phyloP scores from a whole-genome alignment of 1,140 invertebrate species.

The Bombus soroeensis region DNA sequence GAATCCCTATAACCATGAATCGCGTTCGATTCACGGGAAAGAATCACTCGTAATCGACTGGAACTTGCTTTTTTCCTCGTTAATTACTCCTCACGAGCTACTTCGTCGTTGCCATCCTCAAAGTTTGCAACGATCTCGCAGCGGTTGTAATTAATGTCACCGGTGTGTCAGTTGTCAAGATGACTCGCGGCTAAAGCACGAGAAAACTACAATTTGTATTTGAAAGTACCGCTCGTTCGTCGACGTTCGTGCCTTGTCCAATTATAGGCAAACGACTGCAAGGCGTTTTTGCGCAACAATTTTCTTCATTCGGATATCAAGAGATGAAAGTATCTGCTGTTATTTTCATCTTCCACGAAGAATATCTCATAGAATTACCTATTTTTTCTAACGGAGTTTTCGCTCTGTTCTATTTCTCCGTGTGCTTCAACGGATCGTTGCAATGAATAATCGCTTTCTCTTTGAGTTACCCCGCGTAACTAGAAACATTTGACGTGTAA shows the following conservation, averaged over 20 bases:
- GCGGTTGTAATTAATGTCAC: slow-evolving; percentile 42
- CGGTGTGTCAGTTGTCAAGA: background rate
- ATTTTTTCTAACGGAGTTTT: background rate
- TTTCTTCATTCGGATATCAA: background rate
- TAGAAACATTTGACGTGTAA: background rate
- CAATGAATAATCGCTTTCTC: background rate
- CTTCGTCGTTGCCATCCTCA: background rate
- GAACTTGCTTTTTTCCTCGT: background rate
- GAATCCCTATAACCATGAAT: background rate
- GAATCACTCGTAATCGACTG: too few species aligned
- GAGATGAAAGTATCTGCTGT: slow-evolving; percentile 8
- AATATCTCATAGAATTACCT: background rate
- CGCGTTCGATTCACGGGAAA: background rate
- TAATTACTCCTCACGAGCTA: slow-evolving; percentile 14
- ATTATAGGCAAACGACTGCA: slow-evolving; percentile 3
- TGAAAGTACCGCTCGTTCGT: background rate
- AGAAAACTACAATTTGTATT: slow-evolving; percentile 33
- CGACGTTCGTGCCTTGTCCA: slow-evolving; percentile 5
- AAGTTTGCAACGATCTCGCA: slow-evolving; percentile 18
- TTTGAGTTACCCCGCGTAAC: background rate
- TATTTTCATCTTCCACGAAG: background rate
- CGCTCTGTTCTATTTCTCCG: background rate
- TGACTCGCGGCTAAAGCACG: background rate
- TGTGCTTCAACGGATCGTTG: background rate
- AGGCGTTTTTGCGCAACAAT: background rate